These are phyloP conservation scores for Trachemys scripta DNA, from an alignment of 2,113 vertebrate genomes.

Conservation along the genomic window DNA sequence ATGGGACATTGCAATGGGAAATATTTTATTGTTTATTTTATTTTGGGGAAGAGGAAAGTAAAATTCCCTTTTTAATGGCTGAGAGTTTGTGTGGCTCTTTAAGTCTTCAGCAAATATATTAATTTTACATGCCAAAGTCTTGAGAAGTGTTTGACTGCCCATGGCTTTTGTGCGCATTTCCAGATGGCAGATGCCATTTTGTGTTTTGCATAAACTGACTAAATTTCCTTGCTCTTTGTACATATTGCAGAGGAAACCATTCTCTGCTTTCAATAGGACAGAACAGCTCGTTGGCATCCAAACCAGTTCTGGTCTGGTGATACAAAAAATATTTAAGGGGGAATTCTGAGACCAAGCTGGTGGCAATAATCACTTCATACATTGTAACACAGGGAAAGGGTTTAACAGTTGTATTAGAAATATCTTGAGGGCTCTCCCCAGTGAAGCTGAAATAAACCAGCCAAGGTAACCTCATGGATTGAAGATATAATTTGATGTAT, in stretches of 20 bases:
- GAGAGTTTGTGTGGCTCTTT: slow-evolving; percentile 67
- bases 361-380: slow-evolving; percentile 39
- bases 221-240: slow-evolving; percentile 85
- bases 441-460: slow-evolving; percentile 36
- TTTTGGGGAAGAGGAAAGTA: neutral
- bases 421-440: slow-evolving; percentile 28
- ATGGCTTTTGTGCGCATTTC: slow-evolving; percentile 80
- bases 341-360: slow-evolving; percentile 65
- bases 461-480: slow-evolving; percentile 19
- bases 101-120: slow-evolving; percentile 74
- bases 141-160: slow-evolving; percentile 81
- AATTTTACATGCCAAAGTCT: slow-evolving; percentile 83
- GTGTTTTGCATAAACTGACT: slow-evolving; percentile 85
- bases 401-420: slow-evolving; percentile 37
- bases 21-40: slow-evolving; percentile 31
- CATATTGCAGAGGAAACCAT: slow-evolving; percentile 82
- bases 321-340: slow-evolving; percentile 76
- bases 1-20: neutral
- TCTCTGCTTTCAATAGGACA: slow-evolving; percentile 83
- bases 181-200: slow-evolving; percentile 85
- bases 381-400: neutral
- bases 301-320: slow-evolving; percentile 69
- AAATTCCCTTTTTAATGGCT: neutral
- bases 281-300: slow-evolving; percentile 81
- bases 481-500: neutral